phyloP scores from a whole-genome alignment of 2,888 invertebrate genomes.

The Zaprionus bogoriensis region DNA sequence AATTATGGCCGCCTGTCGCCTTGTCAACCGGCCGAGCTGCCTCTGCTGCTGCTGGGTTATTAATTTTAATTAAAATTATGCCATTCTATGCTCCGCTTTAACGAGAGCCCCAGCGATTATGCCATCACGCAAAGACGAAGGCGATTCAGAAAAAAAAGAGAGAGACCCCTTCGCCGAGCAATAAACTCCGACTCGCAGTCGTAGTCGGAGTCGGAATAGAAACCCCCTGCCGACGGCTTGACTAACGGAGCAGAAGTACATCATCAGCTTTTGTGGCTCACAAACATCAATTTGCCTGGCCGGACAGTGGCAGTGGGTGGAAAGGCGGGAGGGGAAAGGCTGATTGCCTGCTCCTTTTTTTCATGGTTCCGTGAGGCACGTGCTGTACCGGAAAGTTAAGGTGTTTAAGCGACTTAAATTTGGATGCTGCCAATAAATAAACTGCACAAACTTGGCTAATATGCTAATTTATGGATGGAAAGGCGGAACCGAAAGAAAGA shows the following conservation, averaged over 20 bases:
- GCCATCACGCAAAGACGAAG: conserved; percentile 26
- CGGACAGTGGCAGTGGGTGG: conserved; percentile 53
- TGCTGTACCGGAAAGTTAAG: conserved; percentile 7
- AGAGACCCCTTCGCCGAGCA: neutral
- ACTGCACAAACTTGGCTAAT: neutral
- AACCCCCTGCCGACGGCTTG: no score
- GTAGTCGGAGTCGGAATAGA: no score
- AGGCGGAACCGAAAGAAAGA: no score
- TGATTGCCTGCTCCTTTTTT: conserved; percentile 1
- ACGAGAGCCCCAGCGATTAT: conserved; percentile 44
- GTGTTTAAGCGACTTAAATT: conserved; percentile 1
- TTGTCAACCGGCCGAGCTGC: conserved; percentile 39
- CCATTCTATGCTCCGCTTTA: conserved; percentile 54
- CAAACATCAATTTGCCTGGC: conserved; percentile 55
- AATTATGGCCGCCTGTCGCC: conserved; percentile 70
- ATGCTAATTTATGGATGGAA: neutral
- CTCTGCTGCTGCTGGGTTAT: conserved; percentile 56
- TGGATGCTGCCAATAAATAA: neutral
- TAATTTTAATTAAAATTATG: conserved; percentile 79
- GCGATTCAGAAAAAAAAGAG: neutral
- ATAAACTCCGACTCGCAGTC: neutral
- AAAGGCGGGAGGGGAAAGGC: no score
- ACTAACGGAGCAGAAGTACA: conserved; percentile 26
- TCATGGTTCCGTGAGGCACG: conserved; percentile 2
- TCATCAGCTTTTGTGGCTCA: conserved; percentile 44